Conservation (phyloP, 1,140 invertebrate genomes). For the Mercenaria mercenaria region DNA sequence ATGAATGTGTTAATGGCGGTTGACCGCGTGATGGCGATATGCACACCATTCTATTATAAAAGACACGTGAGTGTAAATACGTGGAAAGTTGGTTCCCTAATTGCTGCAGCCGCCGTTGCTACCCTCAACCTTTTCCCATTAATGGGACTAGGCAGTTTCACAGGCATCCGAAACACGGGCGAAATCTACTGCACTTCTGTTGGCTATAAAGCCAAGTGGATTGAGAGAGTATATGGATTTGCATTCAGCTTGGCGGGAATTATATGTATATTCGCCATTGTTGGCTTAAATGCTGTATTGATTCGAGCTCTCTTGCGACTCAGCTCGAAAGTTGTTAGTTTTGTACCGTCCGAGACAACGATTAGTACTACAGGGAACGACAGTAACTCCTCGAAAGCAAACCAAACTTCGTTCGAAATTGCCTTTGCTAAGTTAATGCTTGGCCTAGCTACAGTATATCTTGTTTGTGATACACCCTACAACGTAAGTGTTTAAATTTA, state of each 20-base stretch:
- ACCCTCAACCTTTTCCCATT: constrained; percentile 24
- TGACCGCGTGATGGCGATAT: constrained; percentile 49
- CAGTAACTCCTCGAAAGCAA: neutral
- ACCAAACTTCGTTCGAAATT: constrained; percentile 43
- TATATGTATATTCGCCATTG: constrained; percentile 20
- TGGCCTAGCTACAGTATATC: constrained; percentile 31
- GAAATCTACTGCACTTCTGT: constrained; percentile 16
- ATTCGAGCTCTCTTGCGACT: constrained; percentile 28
- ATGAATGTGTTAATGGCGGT: constrained; percentile 47
- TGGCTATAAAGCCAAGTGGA: neutral
- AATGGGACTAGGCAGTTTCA: constrained; percentile 44
- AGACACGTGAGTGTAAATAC: constrained; percentile 14
- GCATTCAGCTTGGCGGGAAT: constrained; percentile 17
- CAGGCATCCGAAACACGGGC: neutral
- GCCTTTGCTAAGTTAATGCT: constrained; percentile 55
- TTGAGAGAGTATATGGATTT: constrained; percentile 31
- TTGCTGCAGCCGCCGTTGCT: constrained; percentile 5
- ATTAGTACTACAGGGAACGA: neutral
- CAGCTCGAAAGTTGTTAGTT: constrained; percentile 1
- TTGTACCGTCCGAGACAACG: neutral
- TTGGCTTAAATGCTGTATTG: constrained; percentile 27
- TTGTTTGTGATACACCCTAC: constrained; percentile 36
- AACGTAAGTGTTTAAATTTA: constrained; percentile 40
- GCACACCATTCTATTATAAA: constrained; percentile 60
- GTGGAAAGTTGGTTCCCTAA: constrained; percentile 44